Base-by-base conservation (phyloP, 1,140 invertebrate genomes). In the Grapholita molesta region DNA sequence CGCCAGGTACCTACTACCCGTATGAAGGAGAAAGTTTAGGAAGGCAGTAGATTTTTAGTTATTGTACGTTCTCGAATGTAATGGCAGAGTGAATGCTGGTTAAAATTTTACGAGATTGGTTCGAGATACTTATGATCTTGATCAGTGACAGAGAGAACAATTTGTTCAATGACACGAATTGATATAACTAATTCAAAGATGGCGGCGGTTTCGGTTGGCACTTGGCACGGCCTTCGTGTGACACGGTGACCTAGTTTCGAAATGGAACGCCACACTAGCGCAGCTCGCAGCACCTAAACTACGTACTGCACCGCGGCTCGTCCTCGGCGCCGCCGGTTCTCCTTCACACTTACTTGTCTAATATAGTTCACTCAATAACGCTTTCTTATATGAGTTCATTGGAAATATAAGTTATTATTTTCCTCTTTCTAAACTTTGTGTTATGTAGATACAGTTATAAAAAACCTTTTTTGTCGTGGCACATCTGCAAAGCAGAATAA, bases 211-310 rank as follows among this genome's bases (percentile, higher is more conserved):
- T 84, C 77, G 80, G 77, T 71, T 82, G 76, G 83, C 82, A 82
- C 80, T 87, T 84, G 84, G 80, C 83, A 84, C 83, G 84, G 80
- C 77, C 82, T 83, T 85, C 86, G 84, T 86, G 73, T 83, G 89
- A 91, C 89, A 91, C 77, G 84, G 78, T 91, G 82, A 91, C 89
- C 89, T 78, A 90, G 82, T 90, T 91, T 88, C 75, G 83, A 91
- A 90, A 91, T 90, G 88, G 88, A 91, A 86, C 84, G 82, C 75
- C 76, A 82, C 86, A 81, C 86, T 87, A 69, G 68, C 57, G 57
- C 15, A 69, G 55, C 30, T 69, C 57, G 53, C 53, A 55, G 30
- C 42, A 48, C 42, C 42, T 48, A 48, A 48, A 15, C 42, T 48
- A 48, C 42, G 18, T 48, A 18, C 38, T 48, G 18, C 42, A 48